Base-by-base conservation (phyloP, 2,113 vertebrate genomes). In the Apteryx owenii region DNA sequence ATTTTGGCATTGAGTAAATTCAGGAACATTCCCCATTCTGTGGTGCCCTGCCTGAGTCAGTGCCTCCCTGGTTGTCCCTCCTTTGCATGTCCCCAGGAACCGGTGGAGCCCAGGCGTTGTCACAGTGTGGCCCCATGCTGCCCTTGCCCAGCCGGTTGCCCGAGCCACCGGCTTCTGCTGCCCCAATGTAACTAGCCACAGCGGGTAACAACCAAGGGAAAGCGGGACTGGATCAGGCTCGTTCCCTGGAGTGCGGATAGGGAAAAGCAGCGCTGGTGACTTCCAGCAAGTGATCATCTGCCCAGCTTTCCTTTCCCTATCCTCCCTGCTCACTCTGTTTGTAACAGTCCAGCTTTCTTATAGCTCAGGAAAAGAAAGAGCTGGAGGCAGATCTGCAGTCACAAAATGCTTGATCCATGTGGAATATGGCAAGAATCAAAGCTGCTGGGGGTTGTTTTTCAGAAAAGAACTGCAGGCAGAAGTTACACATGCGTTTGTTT, bases 401-500 rank as follows among this genome's bases (percentile, higher is more conserved):
- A 69, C 20, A 48, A 29, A 28, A 6, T 11, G 22, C 40, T 58
- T 69, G 20, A 54, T 51, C 23, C 4, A 25, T 20, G 7, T 10
- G 8, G 21, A n/a, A 4, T 15, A 51, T 26, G 71, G 5, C 8
- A 71, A 29, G 20, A 87, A 23, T 23, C 25, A 87, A 75, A 54
- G 10, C 3, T 46, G 22, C 9, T 19, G 3, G 10, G 50, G 20
- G 7, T 16, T 29, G 38, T 5, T 42, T 50, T 78, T 88, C 50
- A 81, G 50, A 58, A 86, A 77, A 70, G 3, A 70, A 65, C 3
- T 66, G 8, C 44, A n/a, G 26, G 7, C 12, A 78, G 40, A 73
- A 88, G 60, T 73, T 9, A 6, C 7, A 19, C 17, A 16, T 0
- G 0, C 36, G 9, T 0, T 0, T 62, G 36, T 80, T 62, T 66